Evolutionary conservation across 2,113 vertebrate species (phyloP), one percentile per base, ranked within the genome.

Genomic region (Galeopterus variegatus): DNA sequence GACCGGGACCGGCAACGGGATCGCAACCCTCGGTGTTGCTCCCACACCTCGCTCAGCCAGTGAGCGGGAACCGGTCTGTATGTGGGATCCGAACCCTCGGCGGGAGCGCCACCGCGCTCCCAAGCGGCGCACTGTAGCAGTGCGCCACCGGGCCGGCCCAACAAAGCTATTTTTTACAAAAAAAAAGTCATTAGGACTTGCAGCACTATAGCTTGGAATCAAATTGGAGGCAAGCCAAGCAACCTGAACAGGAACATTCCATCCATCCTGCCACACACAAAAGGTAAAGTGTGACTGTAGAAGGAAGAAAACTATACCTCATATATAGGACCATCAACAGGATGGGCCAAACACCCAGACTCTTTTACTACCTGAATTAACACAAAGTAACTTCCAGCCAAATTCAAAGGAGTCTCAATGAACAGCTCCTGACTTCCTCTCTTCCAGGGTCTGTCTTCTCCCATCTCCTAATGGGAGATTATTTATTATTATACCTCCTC

Each of bases 401-500:
- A 31, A 48, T 65, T 48, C n/a, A 64, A 50, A 70, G 56, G 48
- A 1, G 9, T 36, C 64, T 72, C 64, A 85, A 31, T 48, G 31
- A 72, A 84, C 1, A 86, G 31, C 60, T 69, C 12, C 18, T 72
- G 31, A 80, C 33, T 65, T 18, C 24, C 13, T 92, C 18, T 84
- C 70, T 92, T 58, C 76, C 54, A 8, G 18, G 33, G 56, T 54
- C 41, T 86, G 56, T 54, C 41, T 86, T 72, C 33, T 62, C 58
- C 50, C 33, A 26, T 8, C 15, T 85, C 56, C 52, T 54, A 21
- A 33, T 9, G 31, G 56, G 54, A 58, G 17, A 72, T 56, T 52
- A 93, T 60, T 75, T 75, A 87, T 94, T 50, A 94, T 50, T 79
- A 58, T 48, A 58, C 4, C 58, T 82, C 23, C 36, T 85, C 60